Conservation (phyloP, 2,113 vertebrate genomes). For the Takifugu bimaculatus region DNA sequence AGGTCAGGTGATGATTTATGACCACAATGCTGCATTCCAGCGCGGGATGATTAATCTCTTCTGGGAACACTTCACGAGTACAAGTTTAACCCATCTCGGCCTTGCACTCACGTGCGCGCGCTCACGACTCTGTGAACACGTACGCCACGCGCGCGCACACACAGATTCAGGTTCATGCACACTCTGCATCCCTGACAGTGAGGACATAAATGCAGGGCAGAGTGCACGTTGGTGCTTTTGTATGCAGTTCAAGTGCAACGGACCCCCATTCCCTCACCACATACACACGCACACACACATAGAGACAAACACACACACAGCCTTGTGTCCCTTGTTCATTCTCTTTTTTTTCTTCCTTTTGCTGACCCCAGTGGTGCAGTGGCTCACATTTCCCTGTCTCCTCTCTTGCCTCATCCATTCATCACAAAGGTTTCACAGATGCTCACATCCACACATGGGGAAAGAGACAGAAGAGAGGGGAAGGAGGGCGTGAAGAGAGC, state of each 20-base stretch:
- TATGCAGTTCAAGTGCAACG: conserved; percentile 53
- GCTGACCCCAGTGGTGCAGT: conserved; percentile 51
- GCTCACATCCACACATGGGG: conserved; percentile 33
- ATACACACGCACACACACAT: conserved; percentile 1
- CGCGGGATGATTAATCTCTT: conserved; percentile 80
- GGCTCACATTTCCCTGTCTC: conserved; percentile 55
- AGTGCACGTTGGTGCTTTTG: conserved; percentile 62
- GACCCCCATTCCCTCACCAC: neutral
- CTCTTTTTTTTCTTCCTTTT: conserved; percentile 18
- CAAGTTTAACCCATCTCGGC: conserved; percentile 81
- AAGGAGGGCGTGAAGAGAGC: conserved; percentile 15
- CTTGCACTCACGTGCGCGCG: conserved; percentile 46
- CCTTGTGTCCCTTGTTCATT: conserved; percentile 23
- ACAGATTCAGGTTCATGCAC: conserved; percentile 10
- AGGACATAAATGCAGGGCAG: conserved; percentile 60
- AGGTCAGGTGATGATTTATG: conserved; percentile 80
- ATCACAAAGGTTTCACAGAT: conserved; percentile 56
- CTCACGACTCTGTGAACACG: conserved; percentile 15
- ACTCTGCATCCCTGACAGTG: conserved; percentile 52
- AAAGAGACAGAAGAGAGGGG: conserved; percentile 1
- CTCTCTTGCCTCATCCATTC: conserved; percentile 56
- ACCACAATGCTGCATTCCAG: conserved; percentile 72
- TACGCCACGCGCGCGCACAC: conserved; percentile 23
- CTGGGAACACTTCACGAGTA: conserved; percentile 79
- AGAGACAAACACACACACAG: neutral